Base-by-base conservation (phyloP, 2,113 vertebrate genomes). In the Maccullochella peelii region DNA sequence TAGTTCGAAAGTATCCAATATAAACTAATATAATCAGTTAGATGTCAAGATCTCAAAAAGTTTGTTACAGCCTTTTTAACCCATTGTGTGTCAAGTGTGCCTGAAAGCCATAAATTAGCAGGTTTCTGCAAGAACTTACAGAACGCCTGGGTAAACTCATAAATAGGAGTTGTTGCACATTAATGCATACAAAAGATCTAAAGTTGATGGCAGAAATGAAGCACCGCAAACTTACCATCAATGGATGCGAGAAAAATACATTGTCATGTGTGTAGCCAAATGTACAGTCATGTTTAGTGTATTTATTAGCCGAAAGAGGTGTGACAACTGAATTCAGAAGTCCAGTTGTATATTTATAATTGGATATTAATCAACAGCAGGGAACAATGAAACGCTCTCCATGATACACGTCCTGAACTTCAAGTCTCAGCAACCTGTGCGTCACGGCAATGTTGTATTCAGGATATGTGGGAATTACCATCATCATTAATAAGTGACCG, bases 401-500 rank as follows among this genome's bases (percentile, higher is more conserved):
- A 18, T 77, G 40, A 84, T 77, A 67, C 79, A 52, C 80, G 52
- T 54, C 10, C 50, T 61, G 25, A 73, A 79, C 84, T 83, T 91
- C 85, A 88, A 70, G 30, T 67, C 67, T 55, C 59, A 71, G 52
- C 73, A 74, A 83, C 73, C 82, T 77, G 77, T 88, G 86, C 89
- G 89, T 94, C 91, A 93, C 63, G 18, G 23, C 20, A 66, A 61
- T 77, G 93, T 11, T 83, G 76, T 84, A 27, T 92, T 93, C 78
- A 73, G 0, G 0, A 0, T 0, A n/a, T n/a, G 8, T 68, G 3
- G 90, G 87, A 88, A 80, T 50, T 72, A 62, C 4, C 5, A n/a
- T 0, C 0, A n/a, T 73, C 8, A 16, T 21, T 11, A 52, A 38
- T 30, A 44, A 20, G 23, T 14, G 2, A 10, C 4, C 3, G 23